A percentile compares a stretch with the other conserved stretches of the same genome.
Evolutionary conservation across 2,797 vertebrate genomes (phyloP).

Genomic region (Phrynocephalus guinanensis): DNA sequence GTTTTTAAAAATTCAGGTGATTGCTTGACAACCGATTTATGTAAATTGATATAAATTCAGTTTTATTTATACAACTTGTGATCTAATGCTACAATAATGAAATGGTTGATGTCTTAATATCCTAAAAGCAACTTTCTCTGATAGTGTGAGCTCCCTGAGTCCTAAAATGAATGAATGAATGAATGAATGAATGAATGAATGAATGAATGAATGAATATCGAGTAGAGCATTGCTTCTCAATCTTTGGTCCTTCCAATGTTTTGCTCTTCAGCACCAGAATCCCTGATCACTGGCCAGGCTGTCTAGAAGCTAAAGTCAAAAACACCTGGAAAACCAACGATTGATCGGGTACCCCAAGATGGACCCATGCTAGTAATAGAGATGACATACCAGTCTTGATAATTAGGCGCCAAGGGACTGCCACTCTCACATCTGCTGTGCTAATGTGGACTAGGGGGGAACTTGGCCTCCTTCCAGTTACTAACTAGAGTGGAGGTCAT

Average conservation of each 20-base stretch:
- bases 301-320: not conserved
- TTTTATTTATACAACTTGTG: no score
- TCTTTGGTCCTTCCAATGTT: not conserved
- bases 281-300: not conserved
- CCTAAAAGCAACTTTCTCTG: no score
- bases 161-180: not conserved
- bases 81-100: no score
- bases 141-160: not conserved
- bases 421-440: constrained; percentile 13
- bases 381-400: not conserved
- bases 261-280: not conserved
- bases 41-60: no score
- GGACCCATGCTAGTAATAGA: not conserved
- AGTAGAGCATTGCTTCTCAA: not conserved
- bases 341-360: not conserved
- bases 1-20: no score
- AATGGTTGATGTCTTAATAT: no score
- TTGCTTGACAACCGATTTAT: no score
- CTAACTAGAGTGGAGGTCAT: constrained; percentile 23
- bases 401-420: constrained; percentile 4
- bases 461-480: constrained; percentile 19
- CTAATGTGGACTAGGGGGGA: constrained; percentile 23
- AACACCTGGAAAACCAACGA: not conserved
- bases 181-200: not conserved
- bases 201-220: not conserved